Percentiles rank a stretch among this genome's conserved stretches.
Conservation (phyloP, 2,888 invertebrate genomes). For the Ophion slaviceki region DNA sequence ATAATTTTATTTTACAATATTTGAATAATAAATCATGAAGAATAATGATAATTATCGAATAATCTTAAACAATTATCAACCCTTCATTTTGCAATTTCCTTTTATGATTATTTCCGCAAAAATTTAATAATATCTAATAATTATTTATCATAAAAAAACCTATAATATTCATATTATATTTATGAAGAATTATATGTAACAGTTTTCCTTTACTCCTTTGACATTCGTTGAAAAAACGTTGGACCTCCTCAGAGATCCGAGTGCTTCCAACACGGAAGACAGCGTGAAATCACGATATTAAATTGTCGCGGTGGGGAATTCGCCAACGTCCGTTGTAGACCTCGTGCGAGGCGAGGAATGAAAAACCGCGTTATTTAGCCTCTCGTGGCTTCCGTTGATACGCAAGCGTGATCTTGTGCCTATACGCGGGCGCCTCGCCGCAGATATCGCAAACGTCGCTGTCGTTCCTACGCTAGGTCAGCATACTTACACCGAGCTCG, state of each 20-base stretch:
- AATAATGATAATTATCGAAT: too few species aligned
- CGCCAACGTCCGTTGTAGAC: slow-evolving; percentile 3
- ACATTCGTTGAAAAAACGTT: neutral
- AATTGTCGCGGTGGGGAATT: neutral
- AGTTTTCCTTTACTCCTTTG: neutral
- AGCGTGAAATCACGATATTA: neutral
- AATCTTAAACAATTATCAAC: too few species aligned
- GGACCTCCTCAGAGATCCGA: neutral
- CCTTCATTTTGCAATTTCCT: too few species aligned
- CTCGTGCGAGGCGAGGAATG: slow-evolving; percentile 12
- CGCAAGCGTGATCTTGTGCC: neutral
- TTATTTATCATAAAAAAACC: neutral
- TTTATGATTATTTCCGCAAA: too few species aligned
- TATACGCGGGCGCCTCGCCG: neutral
- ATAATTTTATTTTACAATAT: too few species aligned
- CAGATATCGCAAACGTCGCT: slow-evolving; percentile 26
- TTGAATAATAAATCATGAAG: too few species aligned
- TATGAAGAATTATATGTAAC: neutral
- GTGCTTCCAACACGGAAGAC: neutral
- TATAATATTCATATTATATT: neutral
- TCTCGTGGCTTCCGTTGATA: slow-evolving; percentile 61
- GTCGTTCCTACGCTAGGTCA: neutral
- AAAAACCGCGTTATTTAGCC: slow-evolving; percentile 30
- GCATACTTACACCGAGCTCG: slow-evolving; percentile 3
- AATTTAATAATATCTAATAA: neutral